These are phyloP conservation scores for Syrmaticus mikado DNA, from an alignment of 2,113 vertebrate species.

Conservation along the genomic window DNA sequence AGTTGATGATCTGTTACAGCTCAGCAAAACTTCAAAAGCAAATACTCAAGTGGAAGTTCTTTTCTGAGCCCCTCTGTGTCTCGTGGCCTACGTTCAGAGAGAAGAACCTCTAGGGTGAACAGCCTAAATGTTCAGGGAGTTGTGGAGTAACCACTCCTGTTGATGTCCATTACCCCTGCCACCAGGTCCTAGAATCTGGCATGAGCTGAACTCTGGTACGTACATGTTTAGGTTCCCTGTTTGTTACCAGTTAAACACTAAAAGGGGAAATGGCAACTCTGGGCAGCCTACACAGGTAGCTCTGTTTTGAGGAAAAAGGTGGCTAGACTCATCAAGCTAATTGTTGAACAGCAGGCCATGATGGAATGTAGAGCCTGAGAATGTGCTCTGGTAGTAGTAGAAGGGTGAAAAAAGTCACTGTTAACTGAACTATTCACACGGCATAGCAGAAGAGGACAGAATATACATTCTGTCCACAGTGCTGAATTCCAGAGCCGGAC, in stretches of 20 bases:
- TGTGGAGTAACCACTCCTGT: neutral
- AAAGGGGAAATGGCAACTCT: neutral
- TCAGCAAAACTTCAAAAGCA: neutral
- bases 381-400: neutral
- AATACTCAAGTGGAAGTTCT: neutral
- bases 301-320: neutral
- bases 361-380: neutral
- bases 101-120: neutral
- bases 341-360: neutral
- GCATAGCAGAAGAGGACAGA: neutral
- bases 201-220: neutral
- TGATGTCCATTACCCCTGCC: neutral
- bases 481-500: neutral
- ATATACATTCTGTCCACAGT: neutral
- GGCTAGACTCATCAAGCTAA: neutral
- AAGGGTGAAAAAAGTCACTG: neutral
- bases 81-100: neutral
- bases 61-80: neutral
- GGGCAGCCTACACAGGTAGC: neutral
- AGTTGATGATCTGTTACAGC: neutral
- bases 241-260: neutral
- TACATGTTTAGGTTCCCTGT: neutral
- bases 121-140: neutral
- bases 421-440: neutral
- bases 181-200: neutral